phyloP scores from a whole-genome alignment of 2,113 vertebrate species.

The Caracal caracal region DNA sequence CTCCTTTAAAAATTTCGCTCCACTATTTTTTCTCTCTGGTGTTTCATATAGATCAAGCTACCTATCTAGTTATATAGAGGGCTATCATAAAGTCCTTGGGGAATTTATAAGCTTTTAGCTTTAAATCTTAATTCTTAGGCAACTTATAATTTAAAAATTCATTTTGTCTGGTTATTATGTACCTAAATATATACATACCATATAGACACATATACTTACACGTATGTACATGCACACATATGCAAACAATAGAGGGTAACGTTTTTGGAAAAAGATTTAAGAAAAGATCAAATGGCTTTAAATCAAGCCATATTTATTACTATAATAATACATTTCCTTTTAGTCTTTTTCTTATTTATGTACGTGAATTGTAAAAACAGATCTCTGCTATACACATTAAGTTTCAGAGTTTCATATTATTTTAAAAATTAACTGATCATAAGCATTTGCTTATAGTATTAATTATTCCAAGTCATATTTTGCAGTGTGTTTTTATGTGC shows the following conservation, averaged over 20 bases:
- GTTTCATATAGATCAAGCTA: not conserved
- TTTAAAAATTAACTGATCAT: not conserved
- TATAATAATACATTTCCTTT: not conserved
- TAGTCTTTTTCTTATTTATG: slow-evolving; percentile 23
- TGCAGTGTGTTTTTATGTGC: not conserved
- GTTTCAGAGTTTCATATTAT: not conserved
- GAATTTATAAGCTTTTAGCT: not conserved
- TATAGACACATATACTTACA: not conserved
- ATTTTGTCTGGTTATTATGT: not conserved
- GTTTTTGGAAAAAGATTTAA: not conserved
- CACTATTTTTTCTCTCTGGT: not conserved
- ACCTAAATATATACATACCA: not conserved
- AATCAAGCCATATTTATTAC: not conserved
- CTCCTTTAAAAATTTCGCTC: not conserved
- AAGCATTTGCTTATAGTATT: not conserved
- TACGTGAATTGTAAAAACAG: slow-evolving; percentile 22
- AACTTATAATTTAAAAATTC: not conserved
- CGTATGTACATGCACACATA: not conserved
- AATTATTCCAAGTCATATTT: not conserved
- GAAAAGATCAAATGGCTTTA: slow-evolving; percentile 29
- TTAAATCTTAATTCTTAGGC: not conserved
- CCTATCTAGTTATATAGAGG: no score
- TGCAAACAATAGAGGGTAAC: not conserved
- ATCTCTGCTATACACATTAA: not conserved
- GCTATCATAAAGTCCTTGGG: not conserved